Conservation (phyloP, 2,888 invertebrate genomes). For the Drosophila tanythrix region DNA sequence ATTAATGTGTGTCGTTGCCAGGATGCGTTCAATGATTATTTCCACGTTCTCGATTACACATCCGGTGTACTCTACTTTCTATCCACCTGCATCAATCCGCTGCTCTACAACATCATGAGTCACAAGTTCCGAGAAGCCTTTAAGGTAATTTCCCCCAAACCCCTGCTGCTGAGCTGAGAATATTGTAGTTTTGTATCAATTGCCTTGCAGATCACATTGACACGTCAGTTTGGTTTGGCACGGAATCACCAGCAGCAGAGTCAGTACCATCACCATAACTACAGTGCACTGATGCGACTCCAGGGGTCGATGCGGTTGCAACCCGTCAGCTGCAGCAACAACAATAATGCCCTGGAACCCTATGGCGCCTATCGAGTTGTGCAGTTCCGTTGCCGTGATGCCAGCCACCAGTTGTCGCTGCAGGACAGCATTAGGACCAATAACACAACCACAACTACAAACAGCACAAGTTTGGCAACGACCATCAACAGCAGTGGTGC, state of each 20-base stretch:
- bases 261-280: slow-evolving; percentile 81
- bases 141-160: slow-evolving; percentile 85
- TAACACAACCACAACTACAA: slow-evolving; percentile 79
- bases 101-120: slow-evolving; percentile 90
- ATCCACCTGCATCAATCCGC: slow-evolving; percentile 89
- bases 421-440: slow-evolving; percentile 84
- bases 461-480: slow-evolving; percentile 57
- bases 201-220: slow-evolving; percentile 80
- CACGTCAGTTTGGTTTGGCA: slow-evolving; percentile 82
- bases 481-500: slow-evolving; percentile 26
- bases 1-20: slow-evolving; percentile 78
- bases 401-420: slow-evolving; percentile 83
- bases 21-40: slow-evolving; percentile 86
- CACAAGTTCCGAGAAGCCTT: slow-evolving; percentile 90
- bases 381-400: slow-evolving; percentile 84
- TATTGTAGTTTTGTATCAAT: neutral
- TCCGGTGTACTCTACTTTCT: slow-evolving; percentile 89
- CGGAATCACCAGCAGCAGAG: slow-evolving; percentile 80
- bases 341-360: slow-evolving; percentile 83
- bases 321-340: slow-evolving; percentile 84
- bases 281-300: slow-evolving; percentile 83
- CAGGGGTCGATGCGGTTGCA: slow-evolving; percentile 84
- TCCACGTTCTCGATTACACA: slow-evolving; percentile 88
- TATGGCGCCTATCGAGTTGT: slow-evolving; percentile 82
- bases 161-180: neutral